Conservation (phyloP, 2,888 invertebrate genomes). For the Diadegma fenestrale region DNA sequence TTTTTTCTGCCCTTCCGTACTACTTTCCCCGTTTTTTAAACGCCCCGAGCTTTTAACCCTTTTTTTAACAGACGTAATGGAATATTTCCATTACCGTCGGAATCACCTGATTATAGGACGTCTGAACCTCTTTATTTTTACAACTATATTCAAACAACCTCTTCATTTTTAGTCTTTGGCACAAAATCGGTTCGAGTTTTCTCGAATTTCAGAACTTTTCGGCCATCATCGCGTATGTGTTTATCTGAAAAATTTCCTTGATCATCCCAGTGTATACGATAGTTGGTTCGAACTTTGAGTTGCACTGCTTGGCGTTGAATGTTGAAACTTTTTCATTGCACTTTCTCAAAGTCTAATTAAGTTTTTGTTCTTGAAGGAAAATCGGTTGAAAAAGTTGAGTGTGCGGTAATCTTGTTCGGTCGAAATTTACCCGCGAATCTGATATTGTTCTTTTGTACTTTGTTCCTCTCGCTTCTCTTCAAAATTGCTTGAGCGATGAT, state of each 20-base stretch:
- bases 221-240: not conserved
- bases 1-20: not conserved
- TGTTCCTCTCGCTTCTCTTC: not conserved
- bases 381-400: not conserved
- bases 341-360: too few relatives aligned
- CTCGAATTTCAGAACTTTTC: not conserved
- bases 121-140: not conserved
- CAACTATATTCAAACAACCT: not conserved
- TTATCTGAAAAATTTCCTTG: not conserved
- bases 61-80: not conserved
- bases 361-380: not conserved
- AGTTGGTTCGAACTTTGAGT: not conserved
- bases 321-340: not conserved
- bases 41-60: not conserved
- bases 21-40: not conserved
- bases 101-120: not conserved
- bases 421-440: not conserved
- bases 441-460: not conserved
- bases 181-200: not conserved
- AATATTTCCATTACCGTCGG: not conserved
- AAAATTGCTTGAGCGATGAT: conserved; percentile 5
- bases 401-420: not conserved
- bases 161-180: not conserved
- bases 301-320: not conserved
- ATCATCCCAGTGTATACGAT: not conserved